phyloP scores from a whole-genome alignment of 2,113 vertebrate genomes.

The Rallus limicola region DNA sequence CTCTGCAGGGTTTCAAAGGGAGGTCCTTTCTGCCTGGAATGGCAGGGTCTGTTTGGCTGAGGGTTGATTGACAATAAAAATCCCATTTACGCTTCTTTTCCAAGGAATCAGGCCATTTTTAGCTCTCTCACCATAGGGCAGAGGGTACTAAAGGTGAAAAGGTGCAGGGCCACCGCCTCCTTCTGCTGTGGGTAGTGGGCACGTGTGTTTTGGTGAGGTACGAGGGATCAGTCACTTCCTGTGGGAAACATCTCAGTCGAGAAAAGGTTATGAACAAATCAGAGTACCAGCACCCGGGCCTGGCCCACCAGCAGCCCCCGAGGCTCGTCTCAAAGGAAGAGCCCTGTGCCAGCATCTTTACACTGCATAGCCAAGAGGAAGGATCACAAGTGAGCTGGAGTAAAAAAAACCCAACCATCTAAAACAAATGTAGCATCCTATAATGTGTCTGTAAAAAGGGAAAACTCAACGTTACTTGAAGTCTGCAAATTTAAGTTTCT shows the following conservation, averaged over 20 bases:
- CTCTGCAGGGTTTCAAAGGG: neutral
- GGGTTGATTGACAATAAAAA: neutral
- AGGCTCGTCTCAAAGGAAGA: neutral
- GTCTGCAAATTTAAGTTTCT: neutral
- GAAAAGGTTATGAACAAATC: neutral
- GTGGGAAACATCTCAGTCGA: neutral
- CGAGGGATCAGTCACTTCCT: neutral
- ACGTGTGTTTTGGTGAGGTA: neutral
- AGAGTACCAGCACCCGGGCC: neutral
- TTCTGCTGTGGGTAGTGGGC: neutral
- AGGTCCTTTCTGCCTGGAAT: neutral
- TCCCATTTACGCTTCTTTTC: neutral
- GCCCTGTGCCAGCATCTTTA: neutral
- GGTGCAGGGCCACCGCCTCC: no score
- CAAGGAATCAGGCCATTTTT: neutral
- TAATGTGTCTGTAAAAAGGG: neutral
- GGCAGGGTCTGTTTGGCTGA: neutral
- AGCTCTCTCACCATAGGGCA: accelerated
- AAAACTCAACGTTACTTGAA: neutral
- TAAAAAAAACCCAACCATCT: neutral
- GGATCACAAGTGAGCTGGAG: neutral
- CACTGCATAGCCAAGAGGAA: neutral
- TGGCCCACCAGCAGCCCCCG: neutral
- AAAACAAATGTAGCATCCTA: neutral
- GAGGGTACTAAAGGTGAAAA: neutral